Conservation (phyloP, 2,797 vertebrate species). For the Microctenopoma lineatum region DNA sequence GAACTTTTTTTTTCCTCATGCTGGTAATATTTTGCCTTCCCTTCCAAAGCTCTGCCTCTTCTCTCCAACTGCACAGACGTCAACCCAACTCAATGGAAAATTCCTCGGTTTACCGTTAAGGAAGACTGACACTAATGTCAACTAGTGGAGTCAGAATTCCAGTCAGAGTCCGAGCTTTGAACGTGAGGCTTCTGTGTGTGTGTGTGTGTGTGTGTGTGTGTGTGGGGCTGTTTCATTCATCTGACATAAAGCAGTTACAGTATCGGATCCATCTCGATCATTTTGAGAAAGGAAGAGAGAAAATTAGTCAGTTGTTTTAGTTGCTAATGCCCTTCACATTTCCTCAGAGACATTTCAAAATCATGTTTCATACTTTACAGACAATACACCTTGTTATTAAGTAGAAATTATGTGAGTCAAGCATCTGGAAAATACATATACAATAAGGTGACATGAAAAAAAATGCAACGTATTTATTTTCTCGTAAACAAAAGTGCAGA, state of each 20-base stretch:
- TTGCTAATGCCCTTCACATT: conserved; percentile 49
- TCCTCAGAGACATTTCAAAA: conserved; percentile 37
- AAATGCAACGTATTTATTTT: conserved; percentile 16
- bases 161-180: conserved; percentile 33
- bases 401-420: background rate
- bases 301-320: conserved; percentile 42
- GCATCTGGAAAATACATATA: background rate
- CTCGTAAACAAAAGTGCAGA: conserved; percentile 33
- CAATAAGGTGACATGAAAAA: background rate
- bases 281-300: conserved; percentile 45
- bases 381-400: background rate
- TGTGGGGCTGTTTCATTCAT: conserved; percentile 36
- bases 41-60: background rate
- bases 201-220: conserved; percentile 36
- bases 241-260: conserved; percentile 57
- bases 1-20: background rate
- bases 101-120: conserved; percentile 68
- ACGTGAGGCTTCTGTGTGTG: conserved; percentile 20
- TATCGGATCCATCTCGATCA: conserved; percentile 59
- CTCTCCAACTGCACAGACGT: conserved; percentile 32
- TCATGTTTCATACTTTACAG: conserved; percentile 23
- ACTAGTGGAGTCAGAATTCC: conserved; percentile 63
- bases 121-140: conserved; percentile 77
- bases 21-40: background rate
- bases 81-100: conserved; percentile 73